Evolutionary conservation across 2,888 invertebrate genomes (phyloP), one percentile per base, ranked within the genome.

Genomic region (Danaus chrysippus): DNA sequence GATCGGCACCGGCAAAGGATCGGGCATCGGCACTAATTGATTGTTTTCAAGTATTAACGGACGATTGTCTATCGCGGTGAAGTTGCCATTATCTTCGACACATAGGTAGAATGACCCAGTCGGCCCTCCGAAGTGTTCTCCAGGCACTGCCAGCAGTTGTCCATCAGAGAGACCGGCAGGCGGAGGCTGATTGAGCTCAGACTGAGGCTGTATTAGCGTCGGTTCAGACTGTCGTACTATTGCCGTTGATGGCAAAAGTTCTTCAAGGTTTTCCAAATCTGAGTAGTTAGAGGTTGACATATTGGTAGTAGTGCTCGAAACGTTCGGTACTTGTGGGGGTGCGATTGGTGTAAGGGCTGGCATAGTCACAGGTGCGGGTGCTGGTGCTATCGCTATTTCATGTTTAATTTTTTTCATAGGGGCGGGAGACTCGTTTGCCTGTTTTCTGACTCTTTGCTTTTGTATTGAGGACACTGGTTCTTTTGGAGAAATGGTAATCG

Each of bases 91-190:
- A 69, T 95, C 94, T 71, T 94, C 94, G n/a, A 94, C 88, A 66
- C 96, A 94, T 42, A 96, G 88, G 78, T 95, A 94, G 76, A 95
- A 95, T 0, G 94, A 93, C 64, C 95, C 94, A 0, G 93, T 92
- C 34, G 94, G 94, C 6, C 95, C 95, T 58, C 94, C 94, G 64
- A 93, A 92, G 70, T 93, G 93, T 71, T 94, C 95, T 17, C 95
- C 95, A 19, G 95, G 95, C 54, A 96, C 91, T 12, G 95, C 95
- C 76, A 94, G 87, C 72, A 95, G 91, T 77, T 94, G 94, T 0
- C 93, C 93, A 74, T 94, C 93, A 1, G 91, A 85, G 42, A 93
- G 76, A 55, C 76, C 64, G n/a, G 73, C 82, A 63, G 73, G 82
- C 0, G 76, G 70, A 19, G 79, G 73, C 3, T 71, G 73, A 3